These are phyloP conservation scores for Macrotrachela quadricornifera DNA, from an alignment of 1,140 invertebrate species.

Conservation along the genomic window DNA sequence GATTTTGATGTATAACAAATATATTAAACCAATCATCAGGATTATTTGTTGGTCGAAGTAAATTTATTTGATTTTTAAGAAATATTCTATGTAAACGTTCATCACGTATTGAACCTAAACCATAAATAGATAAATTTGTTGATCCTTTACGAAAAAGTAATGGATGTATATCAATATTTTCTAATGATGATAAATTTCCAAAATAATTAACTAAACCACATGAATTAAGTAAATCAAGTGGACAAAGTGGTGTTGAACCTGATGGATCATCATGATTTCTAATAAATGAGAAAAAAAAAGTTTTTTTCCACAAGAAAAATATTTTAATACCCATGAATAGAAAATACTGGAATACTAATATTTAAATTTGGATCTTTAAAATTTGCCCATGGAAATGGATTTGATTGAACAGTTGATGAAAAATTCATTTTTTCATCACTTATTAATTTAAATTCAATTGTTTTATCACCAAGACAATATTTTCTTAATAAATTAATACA, in stretches of 20 bases:
- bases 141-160: conserved; percentile 63
- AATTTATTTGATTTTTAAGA: conserved; percentile 37
- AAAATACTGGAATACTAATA: conserved; percentile 62
- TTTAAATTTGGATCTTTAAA: conserved; percentile 87
- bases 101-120: conserved; percentile 76
- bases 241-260: conserved; percentile 42
- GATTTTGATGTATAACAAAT: conserved; percentile 83
- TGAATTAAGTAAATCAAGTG: conserved; percentile 60
- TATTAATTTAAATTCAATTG: conserved; percentile 45
- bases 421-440: conserved; percentile 50
- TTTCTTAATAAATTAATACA: conserved; percentile 54
- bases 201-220: conserved; percentile 59
- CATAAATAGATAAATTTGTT: conserved; percentile 69
- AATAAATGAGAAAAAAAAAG: too few species aligned
- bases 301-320: too few species aligned
- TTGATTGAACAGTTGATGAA: conserved; percentile 24
- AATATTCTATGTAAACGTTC: conserved; percentile 56
- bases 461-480: conserved; percentile 43
- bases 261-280: conserved; percentile 82
- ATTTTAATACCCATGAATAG: conserved; percentile 40
- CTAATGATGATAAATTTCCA: conserved; percentile 24
- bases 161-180: conserved; percentile 49
- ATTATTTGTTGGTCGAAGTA: conserved; percentile 42
- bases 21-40: conserved; percentile 64
- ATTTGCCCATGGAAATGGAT: conserved; percentile 46